Evolutionary conservation across 1,140 invertebrate genomes (phyloP).

Genomic region (Trissolcus basalis): DNA sequence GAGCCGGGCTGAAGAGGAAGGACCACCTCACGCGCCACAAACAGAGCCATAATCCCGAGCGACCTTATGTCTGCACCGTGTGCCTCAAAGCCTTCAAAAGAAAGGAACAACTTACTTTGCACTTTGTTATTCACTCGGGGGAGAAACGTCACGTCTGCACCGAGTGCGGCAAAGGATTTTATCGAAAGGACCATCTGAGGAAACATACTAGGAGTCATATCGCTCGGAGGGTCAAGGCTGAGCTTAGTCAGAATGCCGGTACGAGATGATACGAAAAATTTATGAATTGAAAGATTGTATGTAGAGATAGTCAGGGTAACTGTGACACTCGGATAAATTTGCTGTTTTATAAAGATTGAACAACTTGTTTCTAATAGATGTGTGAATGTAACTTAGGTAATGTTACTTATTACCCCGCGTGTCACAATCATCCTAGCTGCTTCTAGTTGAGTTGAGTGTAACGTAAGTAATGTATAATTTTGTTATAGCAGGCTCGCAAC

Average conservation of each 20-base stretch:
- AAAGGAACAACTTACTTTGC: conserved; percentile 88
- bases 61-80: conserved; percentile 88
- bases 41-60: conserved; percentile 87
- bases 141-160: conserved; percentile 90
- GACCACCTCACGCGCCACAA: conserved; percentile 88
- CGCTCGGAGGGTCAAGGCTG: conserved; percentile 86
- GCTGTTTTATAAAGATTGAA: too few species aligned
- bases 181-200: conserved; percentile 75
- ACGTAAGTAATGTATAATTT: neutral
- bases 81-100: conserved; percentile 90
- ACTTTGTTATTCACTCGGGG: conserved; percentile 90
- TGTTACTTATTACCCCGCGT: too few species aligned
- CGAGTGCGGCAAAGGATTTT: conserved; percentile 89
- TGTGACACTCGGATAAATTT: too few species aligned
- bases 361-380: too few species aligned
- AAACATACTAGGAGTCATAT: conserved; percentile 90
- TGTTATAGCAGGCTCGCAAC: conserved; percentile 65
- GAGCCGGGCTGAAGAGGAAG: conserved; percentile 88
- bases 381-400: too few species aligned
- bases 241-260: conserved; percentile 82
- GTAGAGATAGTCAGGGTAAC: too few species aligned
- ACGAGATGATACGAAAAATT: too few species aligned
- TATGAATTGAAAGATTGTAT: neutral
- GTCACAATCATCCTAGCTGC: too few species aligned
- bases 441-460: too few species aligned